phyloP scores from a whole-genome alignment of 2,888 invertebrate species.

The Acleris cristana region DNA sequence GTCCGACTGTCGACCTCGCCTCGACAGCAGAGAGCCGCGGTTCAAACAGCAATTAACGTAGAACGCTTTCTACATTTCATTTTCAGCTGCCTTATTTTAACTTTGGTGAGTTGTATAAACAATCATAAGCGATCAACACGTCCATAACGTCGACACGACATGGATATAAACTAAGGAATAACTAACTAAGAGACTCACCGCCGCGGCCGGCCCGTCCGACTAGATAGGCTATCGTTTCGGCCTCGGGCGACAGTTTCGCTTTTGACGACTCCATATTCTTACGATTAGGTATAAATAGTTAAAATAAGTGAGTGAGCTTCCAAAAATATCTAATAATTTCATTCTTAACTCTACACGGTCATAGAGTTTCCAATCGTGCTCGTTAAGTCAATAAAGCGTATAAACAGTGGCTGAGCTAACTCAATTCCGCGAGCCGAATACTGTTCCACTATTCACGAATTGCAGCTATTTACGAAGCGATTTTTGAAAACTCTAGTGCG shows the following conservation, averaged over 20 bases:
- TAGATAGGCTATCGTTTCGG: neutral
- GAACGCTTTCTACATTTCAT: neutral
- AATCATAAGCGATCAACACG: neutral
- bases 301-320: slow-evolving; percentile 56
- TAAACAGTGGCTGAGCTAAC: slow-evolving; percentile 7
- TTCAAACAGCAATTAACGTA: neutral
- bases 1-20: neutral
- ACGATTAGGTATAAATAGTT: slow-evolving; percentile 19
- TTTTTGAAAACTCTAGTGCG: slow-evolving; percentile 57
- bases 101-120: neutral
- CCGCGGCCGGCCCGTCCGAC: neutral
- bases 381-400: slow-evolving; percentile 26
- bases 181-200: neutral
- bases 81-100: neutral
- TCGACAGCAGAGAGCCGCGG: too few species aligned
- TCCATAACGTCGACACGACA: neutral
- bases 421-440: slow-evolving; percentile 15
- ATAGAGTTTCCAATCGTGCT: slow-evolving; percentile 31
- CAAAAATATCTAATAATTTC: slow-evolving; percentile 56
- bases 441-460: slow-evolving; percentile 32
- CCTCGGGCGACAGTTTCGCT: neutral
- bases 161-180: neutral
- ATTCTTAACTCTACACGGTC: slow-evolving; percentile 57
- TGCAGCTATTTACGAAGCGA: slow-evolving; percentile 26
- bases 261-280: slow-evolving; percentile 3